Evolutionary conservation across 2,888 invertebrate species (phyloP), one percentile per base, ranked within the genome.

Genomic region (Deilephila porcellus): DNA sequence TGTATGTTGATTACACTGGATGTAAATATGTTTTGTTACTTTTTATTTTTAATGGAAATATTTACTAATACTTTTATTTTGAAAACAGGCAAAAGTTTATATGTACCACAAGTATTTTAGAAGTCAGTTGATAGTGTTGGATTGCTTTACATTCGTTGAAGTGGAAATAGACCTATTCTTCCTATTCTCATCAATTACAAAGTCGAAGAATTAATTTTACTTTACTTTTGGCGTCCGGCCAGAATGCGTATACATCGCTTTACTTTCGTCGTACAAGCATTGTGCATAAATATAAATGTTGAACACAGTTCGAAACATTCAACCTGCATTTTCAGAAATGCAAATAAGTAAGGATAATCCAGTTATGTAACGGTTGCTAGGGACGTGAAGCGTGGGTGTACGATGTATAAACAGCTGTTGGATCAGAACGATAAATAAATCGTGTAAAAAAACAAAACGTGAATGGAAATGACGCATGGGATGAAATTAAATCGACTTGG

Each of bases 351-450:
- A 67, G 8, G 20, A 8, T 64, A 64, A 29, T 29, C 25, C 5
- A 19, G 17, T 56, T 56, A 70, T 29, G 53, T 70, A 70, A 70
- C 70, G 19, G 70, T 70, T 64, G 37, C 64, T 52, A 52, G 45
- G 67, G 45, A 67, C 25, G 76, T 74, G 73, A 56, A 45, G 78
- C 74, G 87, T 83, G 74, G 85, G 84, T 79, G 84, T 75, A 72
- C 45, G 75, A 77, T 76, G 78, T 81, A 83, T 81, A 81, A 84
- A 82, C 82, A 79, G 77, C 73, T 74, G 76, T 74, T 73, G 52
- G 52, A 74, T 59, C n/a, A 32, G 53, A 53, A 56, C 25, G 71
- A 63, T 45, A 32, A 60, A 79, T 81, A 81, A 82, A 82, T 78
- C 77, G 78, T 80, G 45, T 52, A 78, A 81, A 80, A 81, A 80